Percentiles rank a stretch among this genome's conserved stretches.
These are phyloP conservation scores for Triplophysa yarkandensis DNA, from an alignment of 2,797 vertebrate genomes.

Conservation along the genomic window DNA sequence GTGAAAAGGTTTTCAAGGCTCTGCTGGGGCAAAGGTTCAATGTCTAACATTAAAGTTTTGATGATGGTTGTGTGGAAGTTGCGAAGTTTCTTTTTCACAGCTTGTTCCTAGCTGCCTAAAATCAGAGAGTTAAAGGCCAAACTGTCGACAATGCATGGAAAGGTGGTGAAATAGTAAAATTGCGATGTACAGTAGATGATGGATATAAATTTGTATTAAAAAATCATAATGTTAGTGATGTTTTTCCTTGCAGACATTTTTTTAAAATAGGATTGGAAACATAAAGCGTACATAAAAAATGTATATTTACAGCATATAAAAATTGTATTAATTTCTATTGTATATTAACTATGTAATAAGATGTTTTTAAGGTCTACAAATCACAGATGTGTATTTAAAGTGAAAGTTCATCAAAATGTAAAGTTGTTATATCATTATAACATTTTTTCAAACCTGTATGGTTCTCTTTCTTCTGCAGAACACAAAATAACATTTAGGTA, in stretches of 20 bases:
- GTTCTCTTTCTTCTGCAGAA: no score
- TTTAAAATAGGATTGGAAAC: slow-evolving; percentile 50
- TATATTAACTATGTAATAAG: no score
- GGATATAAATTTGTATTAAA: background rate
- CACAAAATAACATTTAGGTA: no score
- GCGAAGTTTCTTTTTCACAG: background rate
- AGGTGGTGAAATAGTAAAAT: background rate
- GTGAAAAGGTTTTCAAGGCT: background rate
- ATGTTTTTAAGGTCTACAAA: no score
- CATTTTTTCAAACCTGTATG: no score
- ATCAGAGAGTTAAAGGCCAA: background rate
- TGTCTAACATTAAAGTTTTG: slow-evolving; percentile 35
- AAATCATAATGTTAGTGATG: slow-evolving; percentile 4
- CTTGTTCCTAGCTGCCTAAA: slow-evolving; percentile 13
- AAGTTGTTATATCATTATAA: no score
- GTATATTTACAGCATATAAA: no score
- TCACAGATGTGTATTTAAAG: no score
- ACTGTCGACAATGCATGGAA: background rate
- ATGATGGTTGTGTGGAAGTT: slow-evolving; percentile 23
- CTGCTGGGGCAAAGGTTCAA: slow-evolving; percentile 13
- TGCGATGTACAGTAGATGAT: background rate
- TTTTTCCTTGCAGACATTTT: slow-evolving; percentile 46
- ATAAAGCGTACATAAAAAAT: no score
- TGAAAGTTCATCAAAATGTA: no score
- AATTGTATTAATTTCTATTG: no score